Evolutionary conservation across 2,113 vertebrate species (phyloP).

Genomic region (Cariama cristata): DNA sequence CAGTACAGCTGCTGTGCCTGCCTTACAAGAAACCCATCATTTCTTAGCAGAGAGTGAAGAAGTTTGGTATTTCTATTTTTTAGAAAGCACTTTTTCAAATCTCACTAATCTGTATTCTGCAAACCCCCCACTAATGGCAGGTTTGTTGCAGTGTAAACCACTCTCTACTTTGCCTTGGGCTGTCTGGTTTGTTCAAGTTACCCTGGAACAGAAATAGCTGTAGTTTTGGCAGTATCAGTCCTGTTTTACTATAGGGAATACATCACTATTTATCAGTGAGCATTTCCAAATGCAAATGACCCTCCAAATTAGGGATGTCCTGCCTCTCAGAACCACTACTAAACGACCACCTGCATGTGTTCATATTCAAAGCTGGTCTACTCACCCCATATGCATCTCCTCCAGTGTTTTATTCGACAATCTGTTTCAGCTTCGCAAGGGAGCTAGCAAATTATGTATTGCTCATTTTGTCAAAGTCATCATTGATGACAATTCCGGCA

Average conservation of each 20-base stretch:
- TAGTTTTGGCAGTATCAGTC: constrained; percentile 68
- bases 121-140: constrained; percentile 60
- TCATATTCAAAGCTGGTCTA: constrained; percentile 75
- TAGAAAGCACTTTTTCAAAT: constrained; percentile 35
- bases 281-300: constrained; percentile 80
- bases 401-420: constrained; percentile 83
- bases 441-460: constrained; percentile 83
- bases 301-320: constrained; percentile 80
- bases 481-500: constrained; percentile 85
- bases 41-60: constrained; percentile 40
- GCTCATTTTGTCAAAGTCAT: constrained; percentile 87
- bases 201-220: constrained; percentile 73
- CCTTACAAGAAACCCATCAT: constrained; percentile 49
- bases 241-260: constrained; percentile 73
- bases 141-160: constrained; percentile 68
- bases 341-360: constrained; percentile 79
- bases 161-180: constrained; percentile 69
- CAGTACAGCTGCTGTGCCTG: constrained; percentile 9
- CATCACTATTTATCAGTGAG: constrained; percentile 69
- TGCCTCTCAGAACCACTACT: constrained; percentile 75
- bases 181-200: constrained; percentile 74
- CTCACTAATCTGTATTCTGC: constrained; percentile 70
- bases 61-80: constrained; percentile 1
- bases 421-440: constrained; percentile 81
- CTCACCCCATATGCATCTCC: constrained; percentile 81